phyloP scores from a whole-genome alignment of 2,797 vertebrate species.

The Artibeus lituratus region DNA sequence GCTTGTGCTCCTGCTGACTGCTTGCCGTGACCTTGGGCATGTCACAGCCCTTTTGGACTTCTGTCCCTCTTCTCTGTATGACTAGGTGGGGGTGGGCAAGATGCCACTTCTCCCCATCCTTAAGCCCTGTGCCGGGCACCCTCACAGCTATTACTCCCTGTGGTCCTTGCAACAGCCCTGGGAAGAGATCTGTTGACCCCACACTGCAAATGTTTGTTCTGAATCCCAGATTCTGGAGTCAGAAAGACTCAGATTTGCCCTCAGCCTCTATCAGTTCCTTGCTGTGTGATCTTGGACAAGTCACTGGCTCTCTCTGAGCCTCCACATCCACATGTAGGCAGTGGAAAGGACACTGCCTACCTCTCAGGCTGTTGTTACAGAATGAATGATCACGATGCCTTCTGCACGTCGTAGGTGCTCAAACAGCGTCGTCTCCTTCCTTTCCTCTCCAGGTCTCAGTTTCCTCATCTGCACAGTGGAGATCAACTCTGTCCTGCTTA shows the following conservation, averaged over 20 bases:
- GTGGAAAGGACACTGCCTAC: not conserved
- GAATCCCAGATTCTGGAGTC: not conserved
- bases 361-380: not conserved
- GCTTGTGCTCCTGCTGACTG: not conserved
- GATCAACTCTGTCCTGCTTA: not conserved
- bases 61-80: not conserved
- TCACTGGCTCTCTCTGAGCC: not conserved
- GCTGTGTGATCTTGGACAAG: not conserved
- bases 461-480: not conserved
- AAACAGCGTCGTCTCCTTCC: not conserved
- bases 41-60: rapidly evolving
- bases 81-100: not conserved
- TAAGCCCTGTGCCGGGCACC: not conserved
- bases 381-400: rapidly evolving
- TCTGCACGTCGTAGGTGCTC: rapidly evolving
- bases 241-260: not conserved
- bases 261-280: not conserved
- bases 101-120: not conserved
- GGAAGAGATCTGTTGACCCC: not conserved
- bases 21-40: not conserved
- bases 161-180: not conserved
- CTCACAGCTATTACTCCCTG: rapidly evolving
- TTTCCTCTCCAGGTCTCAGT: not conserved
- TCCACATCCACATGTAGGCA: not conserved
- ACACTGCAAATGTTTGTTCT: not conserved